Conservation (phyloP, 2,113 vertebrate genomes). For the Balaeniceps rex region DNA sequence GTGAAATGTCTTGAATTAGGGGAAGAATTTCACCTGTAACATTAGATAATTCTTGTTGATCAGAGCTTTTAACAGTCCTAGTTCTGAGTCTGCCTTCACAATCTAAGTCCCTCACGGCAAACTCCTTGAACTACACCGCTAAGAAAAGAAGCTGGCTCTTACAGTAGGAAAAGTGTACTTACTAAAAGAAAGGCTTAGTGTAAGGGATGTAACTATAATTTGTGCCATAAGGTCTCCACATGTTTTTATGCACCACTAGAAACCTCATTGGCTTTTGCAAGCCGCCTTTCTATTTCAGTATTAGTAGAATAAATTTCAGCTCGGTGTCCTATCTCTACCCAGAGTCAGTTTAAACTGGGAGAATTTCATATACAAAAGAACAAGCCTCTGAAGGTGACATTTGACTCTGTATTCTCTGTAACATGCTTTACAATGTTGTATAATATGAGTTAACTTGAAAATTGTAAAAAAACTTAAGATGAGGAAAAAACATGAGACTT, state of each 20-base stretch:
- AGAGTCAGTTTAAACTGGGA: not conserved
- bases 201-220: not conserved
- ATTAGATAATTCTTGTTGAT: not conserved
- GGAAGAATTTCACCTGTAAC: not conserved
- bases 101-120: not conserved
- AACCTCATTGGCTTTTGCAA: not conserved
- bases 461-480: not conserved
- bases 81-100: not conserved
- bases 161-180: not conserved
- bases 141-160: not conserved
- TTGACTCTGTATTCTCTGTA: not conserved
- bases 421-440: not conserved
- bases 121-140: not conserved
- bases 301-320: not conserved
- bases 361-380: not conserved
- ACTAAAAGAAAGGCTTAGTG: not conserved
- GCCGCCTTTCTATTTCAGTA: not conserved
- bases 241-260: not conserved
- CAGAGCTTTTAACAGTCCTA: not conserved
- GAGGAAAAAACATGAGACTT: not conserved
- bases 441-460: not conserved
- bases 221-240: not conserved
- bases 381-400: not conserved
- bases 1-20: not conserved
- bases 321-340: not conserved